Conservation (phyloP, 2,888 invertebrate species). For the Hypolimnas misippus region DNA sequence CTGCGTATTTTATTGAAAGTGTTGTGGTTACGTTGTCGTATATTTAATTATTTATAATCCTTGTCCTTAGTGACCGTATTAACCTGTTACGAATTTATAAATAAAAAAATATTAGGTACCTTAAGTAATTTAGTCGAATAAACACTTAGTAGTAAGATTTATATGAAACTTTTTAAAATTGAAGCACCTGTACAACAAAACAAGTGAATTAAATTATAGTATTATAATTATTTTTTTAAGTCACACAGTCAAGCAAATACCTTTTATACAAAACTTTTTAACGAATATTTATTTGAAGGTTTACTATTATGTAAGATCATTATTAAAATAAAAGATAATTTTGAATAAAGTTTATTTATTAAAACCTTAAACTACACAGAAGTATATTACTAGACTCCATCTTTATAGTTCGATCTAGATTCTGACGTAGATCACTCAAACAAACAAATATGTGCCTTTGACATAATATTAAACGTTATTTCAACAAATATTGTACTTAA, state of each 20-base stretch:
- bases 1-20: conserved; percentile 24
- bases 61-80: conserved; percentile 37
- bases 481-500: conserved; percentile 82
- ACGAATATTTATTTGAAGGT: conserved; percentile 18
- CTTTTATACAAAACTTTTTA: conserved; percentile 10
- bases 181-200: conserved; percentile 24
- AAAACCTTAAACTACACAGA: conserved; percentile 80
- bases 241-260: conserved; percentile 17
- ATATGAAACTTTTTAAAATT: conserved; percentile 11
- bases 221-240: conserved; percentile 18
- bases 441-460: conserved; percentile 71
- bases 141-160: conserved; percentile 16
- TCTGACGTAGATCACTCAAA: conserved; percentile 72
- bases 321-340: conserved; percentile 47
- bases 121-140: conserved; percentile 51
- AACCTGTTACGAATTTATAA: conserved; percentile 66
- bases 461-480: conserved; percentile 67
- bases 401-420: conserved; percentile 68
- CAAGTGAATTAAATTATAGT: conserved; percentile 10
- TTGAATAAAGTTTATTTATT: conserved; percentile 78
- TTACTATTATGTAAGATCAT: conserved; percentile 11
- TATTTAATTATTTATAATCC: conserved; percentile 17
- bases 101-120: conserved; percentile 68
- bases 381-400: conserved; percentile 69
- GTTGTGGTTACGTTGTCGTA: conserved; percentile 18